phyloP scores from a whole-genome alignment of 1,140 invertebrate genomes.

The Apolygus lucorum region DNA sequence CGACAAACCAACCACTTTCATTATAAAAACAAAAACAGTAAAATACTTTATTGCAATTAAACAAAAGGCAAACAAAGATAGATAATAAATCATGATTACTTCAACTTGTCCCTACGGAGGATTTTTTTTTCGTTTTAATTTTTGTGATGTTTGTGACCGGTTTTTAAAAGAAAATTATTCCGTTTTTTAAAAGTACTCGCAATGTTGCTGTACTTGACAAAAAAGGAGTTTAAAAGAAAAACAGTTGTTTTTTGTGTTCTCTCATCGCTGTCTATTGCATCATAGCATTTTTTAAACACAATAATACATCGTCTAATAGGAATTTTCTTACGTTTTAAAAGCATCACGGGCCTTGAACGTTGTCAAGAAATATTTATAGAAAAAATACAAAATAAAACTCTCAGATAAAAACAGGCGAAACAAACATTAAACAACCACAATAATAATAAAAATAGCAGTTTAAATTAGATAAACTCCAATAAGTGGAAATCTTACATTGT shows the following conservation, averaged over 20 bases:
- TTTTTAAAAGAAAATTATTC: too few species aligned
- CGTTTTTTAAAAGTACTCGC: conserved; percentile 29
- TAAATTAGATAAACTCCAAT: conserved; percentile 30
- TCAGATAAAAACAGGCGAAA: conserved; percentile 32
- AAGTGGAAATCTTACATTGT: conserved; percentile 34
- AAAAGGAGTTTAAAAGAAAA: conserved; percentile 17
- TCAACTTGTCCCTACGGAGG: conserved; percentile 32
- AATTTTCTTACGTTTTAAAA: conserved; percentile 44
- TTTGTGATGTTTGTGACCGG: too few species aligned
- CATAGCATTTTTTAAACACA: conserved; percentile 29
- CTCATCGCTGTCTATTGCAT: conserved; percentile 30
- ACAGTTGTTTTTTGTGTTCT: conserved; percentile 26
- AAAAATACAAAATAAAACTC: conserved; percentile 34
- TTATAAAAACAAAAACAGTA: not conserved
- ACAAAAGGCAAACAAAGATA: conserved; percentile 23
- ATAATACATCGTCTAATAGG: conserved; percentile 35
- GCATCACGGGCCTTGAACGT: conserved; percentile 31
- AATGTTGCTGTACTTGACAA: conserved; percentile 29
- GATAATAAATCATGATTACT: conserved; percentile 30
- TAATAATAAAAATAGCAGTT: conserved; percentile 32
- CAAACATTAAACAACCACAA: conserved; percentile 32
- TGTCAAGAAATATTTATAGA: conserved; percentile 30
- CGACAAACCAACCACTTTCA: conserved; percentile 12
- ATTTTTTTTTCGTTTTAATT: not conserved
- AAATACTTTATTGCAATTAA: not conserved